Evolutionary conservation across 2,113 vertebrate genomes (phyloP).

Genomic region (Callipepla californica): DNA sequence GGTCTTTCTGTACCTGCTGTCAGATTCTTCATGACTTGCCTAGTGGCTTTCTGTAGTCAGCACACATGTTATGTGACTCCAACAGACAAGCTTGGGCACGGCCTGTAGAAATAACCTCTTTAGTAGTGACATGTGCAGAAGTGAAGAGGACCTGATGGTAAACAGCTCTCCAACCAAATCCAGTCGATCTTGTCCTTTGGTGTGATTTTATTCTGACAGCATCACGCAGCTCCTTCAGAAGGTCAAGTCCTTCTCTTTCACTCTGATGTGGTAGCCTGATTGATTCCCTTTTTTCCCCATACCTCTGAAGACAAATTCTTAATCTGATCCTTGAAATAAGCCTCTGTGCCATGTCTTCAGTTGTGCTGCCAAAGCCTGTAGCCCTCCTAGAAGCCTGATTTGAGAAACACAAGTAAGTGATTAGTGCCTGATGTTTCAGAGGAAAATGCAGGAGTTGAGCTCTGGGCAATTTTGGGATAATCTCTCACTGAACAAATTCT

Average conservation of each 20-base stretch:
- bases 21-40: background rate
- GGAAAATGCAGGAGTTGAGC: background rate
- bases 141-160: too few species aligned
- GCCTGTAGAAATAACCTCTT: background rate
- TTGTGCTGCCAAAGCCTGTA: background rate
- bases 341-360: background rate
- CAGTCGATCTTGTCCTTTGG: too few species aligned
- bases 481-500: background rate
- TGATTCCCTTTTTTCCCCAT: background rate
- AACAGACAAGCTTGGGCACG: background rate
- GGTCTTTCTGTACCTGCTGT: background rate
- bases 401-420: background rate
- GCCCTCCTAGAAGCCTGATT: background rate
- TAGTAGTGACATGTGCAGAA: background rate
- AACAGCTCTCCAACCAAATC: background rate
- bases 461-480: background rate
- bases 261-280: background rate
- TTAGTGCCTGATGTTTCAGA: background rate
- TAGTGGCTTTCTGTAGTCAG: background rate
- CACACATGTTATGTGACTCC: background rate
- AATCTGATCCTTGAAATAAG: background rate
- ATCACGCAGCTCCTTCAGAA: background rate
- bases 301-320: background rate
- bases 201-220: background rate
- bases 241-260: background rate